Conservation (phyloP, 2,797 vertebrate genomes). For the Champsocephalus gunnari region DNA sequence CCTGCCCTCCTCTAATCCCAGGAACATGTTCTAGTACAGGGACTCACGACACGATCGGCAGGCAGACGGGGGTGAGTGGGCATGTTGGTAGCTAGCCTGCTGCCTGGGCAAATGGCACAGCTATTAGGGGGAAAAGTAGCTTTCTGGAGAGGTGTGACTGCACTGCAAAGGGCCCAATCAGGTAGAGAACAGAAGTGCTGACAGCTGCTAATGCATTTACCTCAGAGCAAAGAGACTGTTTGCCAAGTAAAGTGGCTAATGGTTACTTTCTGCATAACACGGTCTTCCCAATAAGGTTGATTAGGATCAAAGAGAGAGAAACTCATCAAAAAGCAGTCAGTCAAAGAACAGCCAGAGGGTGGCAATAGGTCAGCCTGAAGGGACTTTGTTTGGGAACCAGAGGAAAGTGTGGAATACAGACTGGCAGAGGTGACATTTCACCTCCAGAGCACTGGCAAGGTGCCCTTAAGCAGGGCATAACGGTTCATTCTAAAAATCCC, state of each 20-base stretch:
- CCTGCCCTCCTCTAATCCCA: conserved; percentile 69
- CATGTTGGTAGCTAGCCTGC: conserved; percentile 59
- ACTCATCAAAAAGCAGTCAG: conserved; percentile 38
- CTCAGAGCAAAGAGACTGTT: conserved; percentile 55
- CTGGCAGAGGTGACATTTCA: too few relatives aligned
- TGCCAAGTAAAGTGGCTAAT: conserved; percentile 16
- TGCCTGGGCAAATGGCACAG: conserved; percentile 77
- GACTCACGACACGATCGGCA: conserved; percentile 49
- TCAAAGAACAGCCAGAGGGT: not conserved
- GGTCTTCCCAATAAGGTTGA: conserved; percentile 41
- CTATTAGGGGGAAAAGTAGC: conserved; percentile 72
- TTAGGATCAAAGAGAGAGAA: conserved; percentile 48
- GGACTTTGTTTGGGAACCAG: too few relatives aligned
- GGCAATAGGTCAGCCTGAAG: too few relatives aligned
- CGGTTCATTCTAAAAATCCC: too few relatives aligned
- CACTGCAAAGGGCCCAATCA: conserved; percentile 78
- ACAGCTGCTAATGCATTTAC: conserved; percentile 78
- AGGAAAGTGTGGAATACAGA: too few relatives aligned
- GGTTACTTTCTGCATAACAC: conserved; percentile 40
- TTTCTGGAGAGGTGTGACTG: conserved; percentile 77
- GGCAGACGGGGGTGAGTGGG: conserved; percentile 46
- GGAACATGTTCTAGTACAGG: conserved; percentile 64
- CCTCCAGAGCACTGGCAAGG: too few relatives aligned
- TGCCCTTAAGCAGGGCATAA: too few relatives aligned
- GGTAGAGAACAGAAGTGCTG: conserved; percentile 72